These are phyloP conservation scores for Hyaena hyaena DNA, from an alignment of 2,113 vertebrate species.

Conservation along the genomic window DNA sequence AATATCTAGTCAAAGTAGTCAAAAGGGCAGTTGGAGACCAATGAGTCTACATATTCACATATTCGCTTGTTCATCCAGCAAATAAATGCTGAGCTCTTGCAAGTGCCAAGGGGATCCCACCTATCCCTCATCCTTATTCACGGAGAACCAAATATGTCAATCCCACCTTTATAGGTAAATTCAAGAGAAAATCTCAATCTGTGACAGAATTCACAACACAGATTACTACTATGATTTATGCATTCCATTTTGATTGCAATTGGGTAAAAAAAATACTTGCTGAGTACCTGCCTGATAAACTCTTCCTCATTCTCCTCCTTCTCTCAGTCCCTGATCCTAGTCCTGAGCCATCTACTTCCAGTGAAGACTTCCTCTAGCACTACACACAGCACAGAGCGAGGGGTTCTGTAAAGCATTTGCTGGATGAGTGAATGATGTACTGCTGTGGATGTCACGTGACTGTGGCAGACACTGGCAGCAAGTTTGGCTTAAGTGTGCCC, in stretches of 20 bases:
- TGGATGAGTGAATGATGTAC: neutral
- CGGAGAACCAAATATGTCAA: neutral
- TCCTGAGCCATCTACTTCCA: neutral
- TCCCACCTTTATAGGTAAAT: neutral
- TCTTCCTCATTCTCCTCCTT: neutral
- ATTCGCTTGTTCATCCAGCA: neutral
- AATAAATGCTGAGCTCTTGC: neutral
- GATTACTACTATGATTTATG: neutral
- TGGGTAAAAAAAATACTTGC: neutral
- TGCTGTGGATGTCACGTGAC: neutral
- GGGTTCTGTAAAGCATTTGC: neutral
- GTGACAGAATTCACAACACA: neutral
- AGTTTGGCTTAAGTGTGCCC: too few species aligned
- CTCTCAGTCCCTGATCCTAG: neutral
- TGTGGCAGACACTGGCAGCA: neutral
- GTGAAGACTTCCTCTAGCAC: neutral
- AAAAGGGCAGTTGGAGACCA: constrained; percentile 46
- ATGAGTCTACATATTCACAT: neutral
- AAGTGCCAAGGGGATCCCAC: neutral
- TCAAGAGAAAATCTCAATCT: neutral
- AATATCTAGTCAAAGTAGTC: neutral
- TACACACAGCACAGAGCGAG: neutral
- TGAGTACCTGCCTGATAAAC: neutral
- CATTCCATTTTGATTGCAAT: neutral
- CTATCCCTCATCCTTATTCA: neutral